A percentile compares a stretch with the other conserved stretches of the same genome.
Conservation (phyloP, 2,888 invertebrate species). For the Cosmia trapezina region DNA sequence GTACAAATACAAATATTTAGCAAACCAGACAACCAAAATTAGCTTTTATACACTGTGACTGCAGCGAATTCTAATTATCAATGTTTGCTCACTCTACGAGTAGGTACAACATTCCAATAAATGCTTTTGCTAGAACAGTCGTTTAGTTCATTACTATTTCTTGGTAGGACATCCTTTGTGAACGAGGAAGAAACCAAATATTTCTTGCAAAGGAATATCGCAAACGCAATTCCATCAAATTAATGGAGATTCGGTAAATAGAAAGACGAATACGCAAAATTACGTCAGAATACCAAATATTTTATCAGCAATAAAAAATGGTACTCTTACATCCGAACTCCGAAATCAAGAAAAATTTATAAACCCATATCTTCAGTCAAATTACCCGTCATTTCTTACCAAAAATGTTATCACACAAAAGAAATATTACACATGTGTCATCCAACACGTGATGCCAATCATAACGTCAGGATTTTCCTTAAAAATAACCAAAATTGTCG, state of each 20-base stretch:
- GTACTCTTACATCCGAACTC: neutral
- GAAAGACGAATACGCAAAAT: conserved; percentile 4
- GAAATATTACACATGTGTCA: conserved; percentile 62
- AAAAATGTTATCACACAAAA: conserved; percentile 53
- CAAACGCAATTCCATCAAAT: neutral
- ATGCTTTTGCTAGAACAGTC: conserved; percentile 23
- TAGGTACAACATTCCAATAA: conserved; percentile 18
- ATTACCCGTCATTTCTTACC: conserved; percentile 51
- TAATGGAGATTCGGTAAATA: neutral
- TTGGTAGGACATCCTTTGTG: conserved; percentile 18
- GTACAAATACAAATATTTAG: conserved; percentile 6
- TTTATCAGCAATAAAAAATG: conserved; percentile 14
- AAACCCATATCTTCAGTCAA: conserved; percentile 37
- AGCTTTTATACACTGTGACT: conserved; percentile 5
- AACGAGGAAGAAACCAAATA: conserved; percentile 21
- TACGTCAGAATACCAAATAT: conserved; percentile 5
- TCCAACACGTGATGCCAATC: conserved; percentile 72
- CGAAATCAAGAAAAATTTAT: conserved; percentile 26
- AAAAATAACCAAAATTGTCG: conserved; percentile 69
- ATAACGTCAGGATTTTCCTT: conserved; percentile 67
- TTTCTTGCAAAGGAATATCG: conserved; percentile 9
- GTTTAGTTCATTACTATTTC: conserved; percentile 31
- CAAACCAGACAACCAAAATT: conserved; percentile 4
- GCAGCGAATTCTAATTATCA: conserved; percentile 30
- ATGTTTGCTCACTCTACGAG: conserved; percentile 23